Percentiles rank a stretch among this genome's conserved stretches.
These are phyloP conservation scores for Neocrepidodera transversa DNA, from an alignment of 2,888 invertebrate genomes.

Conservation along the genomic window DNA sequence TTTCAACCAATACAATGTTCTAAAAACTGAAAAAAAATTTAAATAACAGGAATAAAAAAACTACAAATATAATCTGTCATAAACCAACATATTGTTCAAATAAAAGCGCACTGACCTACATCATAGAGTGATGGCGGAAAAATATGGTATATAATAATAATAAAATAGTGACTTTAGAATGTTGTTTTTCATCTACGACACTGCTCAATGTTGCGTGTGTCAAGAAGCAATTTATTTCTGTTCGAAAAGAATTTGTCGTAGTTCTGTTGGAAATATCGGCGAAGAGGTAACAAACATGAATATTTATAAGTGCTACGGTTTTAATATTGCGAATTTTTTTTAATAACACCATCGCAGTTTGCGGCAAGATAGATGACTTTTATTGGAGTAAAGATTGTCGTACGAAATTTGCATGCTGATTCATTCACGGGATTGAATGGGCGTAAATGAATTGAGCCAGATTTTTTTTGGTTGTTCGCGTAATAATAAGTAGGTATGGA, in stretches of 20 bases:
- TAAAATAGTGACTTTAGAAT: too few relatives aligned
- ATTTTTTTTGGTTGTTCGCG: too few relatives aligned
- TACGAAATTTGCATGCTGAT: slow-evolving; percentile 3
- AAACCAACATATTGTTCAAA: too few relatives aligned
- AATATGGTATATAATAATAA: too few relatives aligned
- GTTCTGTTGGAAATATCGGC: not conserved
- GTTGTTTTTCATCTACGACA: too few relatives aligned
- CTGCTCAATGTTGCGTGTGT: not conserved
- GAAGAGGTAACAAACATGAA: slow-evolving; percentile 11
- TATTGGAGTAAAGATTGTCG: slow-evolving; percentile 13
- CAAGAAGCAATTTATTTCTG: not conserved
- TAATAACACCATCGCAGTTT: slow-evolving; percentile 18
- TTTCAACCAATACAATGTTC: too few relatives aligned
- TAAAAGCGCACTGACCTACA: too few relatives aligned
- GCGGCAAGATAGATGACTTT: slow-evolving; percentile 7
- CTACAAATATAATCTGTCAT: too few relatives aligned
- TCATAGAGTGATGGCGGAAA: too few relatives aligned
- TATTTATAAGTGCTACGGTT: slow-evolving; percentile 20
- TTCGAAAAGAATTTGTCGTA: slow-evolving; percentile 15
- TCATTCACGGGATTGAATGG: slow-evolving; percentile 7
- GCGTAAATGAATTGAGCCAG: not conserved
- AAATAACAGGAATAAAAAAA: too few relatives aligned
- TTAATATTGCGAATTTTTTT: slow-evolving; percentile 16
- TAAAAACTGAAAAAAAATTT: too few relatives aligned
- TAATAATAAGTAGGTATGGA: too few relatives aligned